These are phyloP conservation scores for Ascaphus truei DNA, from an alignment of 2,113 vertebrate genomes.

Conservation along the genomic window DNA sequence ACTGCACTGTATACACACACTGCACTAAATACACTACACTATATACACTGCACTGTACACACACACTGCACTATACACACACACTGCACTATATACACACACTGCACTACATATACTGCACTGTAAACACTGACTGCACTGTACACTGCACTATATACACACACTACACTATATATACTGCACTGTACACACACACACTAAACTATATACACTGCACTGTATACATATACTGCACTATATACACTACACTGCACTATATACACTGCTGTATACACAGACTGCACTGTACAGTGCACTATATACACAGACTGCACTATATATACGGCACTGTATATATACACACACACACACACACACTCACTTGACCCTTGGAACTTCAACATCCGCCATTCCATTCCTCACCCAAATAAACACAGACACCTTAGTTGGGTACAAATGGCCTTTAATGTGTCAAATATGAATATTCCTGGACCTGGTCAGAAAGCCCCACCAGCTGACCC, in stretches of 20 bases:
- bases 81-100: not conserved
- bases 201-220: not conserved
- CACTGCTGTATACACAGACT: not conserved
- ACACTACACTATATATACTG: not conserved
- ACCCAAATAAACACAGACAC: no score
- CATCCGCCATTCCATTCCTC: no score
- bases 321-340: no score
- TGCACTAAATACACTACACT: no score
- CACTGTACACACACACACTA: not conserved
- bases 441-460: no score
- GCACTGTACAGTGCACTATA: not conserved
- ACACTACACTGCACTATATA: no score
- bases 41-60: not conserved
- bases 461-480: no score
- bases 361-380: no score
- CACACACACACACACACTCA: no score
- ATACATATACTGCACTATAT: not conserved
- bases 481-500: no score
- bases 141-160: not conserved
- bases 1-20: no score
- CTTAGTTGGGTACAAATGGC: no score
- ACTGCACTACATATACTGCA: not conserved
- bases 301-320: not conserved
- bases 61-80: not conserved
- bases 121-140: not conserved